These are phyloP conservation scores for Syngnathus acus DNA, from an alignment of 2,797 vertebrate genomes.

Conservation along the genomic window DNA sequence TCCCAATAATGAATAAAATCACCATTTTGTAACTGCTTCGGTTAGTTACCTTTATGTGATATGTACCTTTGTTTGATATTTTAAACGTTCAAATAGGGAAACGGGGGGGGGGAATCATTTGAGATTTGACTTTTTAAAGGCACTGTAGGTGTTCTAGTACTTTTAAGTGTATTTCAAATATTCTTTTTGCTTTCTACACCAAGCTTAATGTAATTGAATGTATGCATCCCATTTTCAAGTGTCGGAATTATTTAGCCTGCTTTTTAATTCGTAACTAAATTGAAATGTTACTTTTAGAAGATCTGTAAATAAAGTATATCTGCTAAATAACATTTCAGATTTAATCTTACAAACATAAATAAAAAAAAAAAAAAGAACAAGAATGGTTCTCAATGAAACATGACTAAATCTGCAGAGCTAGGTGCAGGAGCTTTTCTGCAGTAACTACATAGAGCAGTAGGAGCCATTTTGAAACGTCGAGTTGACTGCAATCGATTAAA, in stretches of 20 bases:
- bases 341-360: not conserved
- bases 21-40: too few relatives aligned
- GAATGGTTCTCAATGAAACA: not conserved
- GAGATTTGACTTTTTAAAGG: too few relatives aligned
- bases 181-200: not conserved
- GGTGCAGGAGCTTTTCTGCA: not conserved
- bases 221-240: not conserved
- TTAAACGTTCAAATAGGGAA: too few relatives aligned
- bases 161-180: not conserved
- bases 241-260: not conserved
- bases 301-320: not conserved
- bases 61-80: too few relatives aligned
- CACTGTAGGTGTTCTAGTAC: too few relatives aligned
- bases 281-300: not conserved
- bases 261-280: not conserved
- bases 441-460: slow-evolving; percentile 3
- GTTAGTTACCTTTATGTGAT: too few relatives aligned
- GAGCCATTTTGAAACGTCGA: slow-evolving; percentile 5
- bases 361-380: not conserved
- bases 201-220: too few relatives aligned
- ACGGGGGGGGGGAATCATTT: too few relatives aligned
- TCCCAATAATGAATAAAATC: too few relatives aligned
- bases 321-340: not conserved
- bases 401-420: not conserved
- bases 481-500: not conserved